Conservation (phyloP, 2,888 invertebrate species). For the Autographa pulchrina region DNA sequence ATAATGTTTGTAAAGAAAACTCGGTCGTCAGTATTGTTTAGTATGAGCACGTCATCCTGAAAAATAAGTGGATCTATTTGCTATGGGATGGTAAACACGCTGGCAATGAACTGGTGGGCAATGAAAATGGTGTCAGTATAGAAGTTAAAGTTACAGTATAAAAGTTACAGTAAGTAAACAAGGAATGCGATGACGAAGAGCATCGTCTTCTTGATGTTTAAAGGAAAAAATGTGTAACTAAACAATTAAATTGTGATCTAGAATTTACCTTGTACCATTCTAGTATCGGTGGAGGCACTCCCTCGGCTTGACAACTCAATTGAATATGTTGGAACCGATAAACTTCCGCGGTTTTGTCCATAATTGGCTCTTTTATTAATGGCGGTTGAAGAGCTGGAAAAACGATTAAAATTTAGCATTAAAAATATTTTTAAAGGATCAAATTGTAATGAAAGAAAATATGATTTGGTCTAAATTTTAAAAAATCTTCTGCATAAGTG, state of each 20-base stretch:
- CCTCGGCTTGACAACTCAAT: slow-evolving; percentile 88
- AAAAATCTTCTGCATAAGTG: too few species aligned
- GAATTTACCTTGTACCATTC: slow-evolving; percentile 92
- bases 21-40: slow-evolving; percentile 60
- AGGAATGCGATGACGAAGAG: too few species aligned
- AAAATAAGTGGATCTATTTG: slow-evolving; percentile 13
- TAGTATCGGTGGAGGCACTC: slow-evolving; percentile 91
- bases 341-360: slow-evolving; percentile 65
- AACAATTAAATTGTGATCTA: background rate
- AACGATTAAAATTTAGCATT: background rate
- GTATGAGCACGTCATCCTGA: slow-evolving; percentile 55
- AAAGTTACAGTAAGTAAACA: too few species aligned
- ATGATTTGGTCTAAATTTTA: too few species aligned
- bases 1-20: slow-evolving; percentile 54
- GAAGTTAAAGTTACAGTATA: too few species aligned
- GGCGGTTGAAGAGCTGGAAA: slow-evolving; percentile 66
- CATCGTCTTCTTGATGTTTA: too few species aligned
- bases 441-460: too few species aligned
- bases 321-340: slow-evolving; percentile 65
- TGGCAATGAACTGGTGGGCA: background rate
- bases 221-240: too few species aligned
- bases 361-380: slow-evolving; percentile 60
- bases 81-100: background rate
- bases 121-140: too few species aligned
- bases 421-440: too few species aligned